A percentile compares a stretch with the other conserved stretches of the same genome.
Conservation (phyloP, 1,140 invertebrate species). For the Zaprionus vittiger region DNA sequence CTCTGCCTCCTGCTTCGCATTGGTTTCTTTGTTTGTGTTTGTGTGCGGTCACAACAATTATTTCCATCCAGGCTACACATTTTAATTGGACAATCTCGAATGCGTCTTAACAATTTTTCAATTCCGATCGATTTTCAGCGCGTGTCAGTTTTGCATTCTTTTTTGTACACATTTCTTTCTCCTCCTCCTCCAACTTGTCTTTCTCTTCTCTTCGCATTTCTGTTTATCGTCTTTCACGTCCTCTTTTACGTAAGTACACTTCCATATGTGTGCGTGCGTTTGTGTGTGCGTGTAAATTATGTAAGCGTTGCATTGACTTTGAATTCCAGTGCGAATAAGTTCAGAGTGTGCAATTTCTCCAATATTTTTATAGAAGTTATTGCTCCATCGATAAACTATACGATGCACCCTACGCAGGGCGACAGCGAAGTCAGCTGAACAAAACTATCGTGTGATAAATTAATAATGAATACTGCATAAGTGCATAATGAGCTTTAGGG, state of each 20-base stretch:
- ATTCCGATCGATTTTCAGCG: slow-evolving; percentile 37
- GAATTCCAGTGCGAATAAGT: slow-evolving; percentile 58
- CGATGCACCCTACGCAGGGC: slow-evolving; percentile 39
- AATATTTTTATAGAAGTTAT: slow-evolving; percentile 32
- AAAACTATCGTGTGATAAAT: not conserved
- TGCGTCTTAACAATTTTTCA: slow-evolving; percentile 24
- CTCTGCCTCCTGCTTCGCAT: slow-evolving; percentile 34
- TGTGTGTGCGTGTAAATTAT: slow-evolving; percentile 45
- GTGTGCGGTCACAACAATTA: slow-evolving; percentile 24
- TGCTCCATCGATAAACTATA: slow-evolving; percentile 4
- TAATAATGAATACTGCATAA: not conserved
- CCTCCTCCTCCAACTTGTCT: slow-evolving; percentile 16
- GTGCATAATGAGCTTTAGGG: not conserved
- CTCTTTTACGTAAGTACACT: slow-evolving; percentile 59
- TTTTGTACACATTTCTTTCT: not conserved
- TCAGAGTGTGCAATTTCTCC: slow-evolving; percentile 61
- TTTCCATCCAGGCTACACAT: slow-evolving; percentile 31
- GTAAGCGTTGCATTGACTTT: slow-evolving; percentile 78
- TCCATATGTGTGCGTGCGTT: not conserved
- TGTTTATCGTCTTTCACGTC: slow-evolving; percentile 41
- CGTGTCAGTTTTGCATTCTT: slow-evolving; percentile 36
- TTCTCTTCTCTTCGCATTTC: slow-evolving; percentile 25
- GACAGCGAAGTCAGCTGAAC: not conserved
- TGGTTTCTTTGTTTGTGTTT: slow-evolving; percentile 17
- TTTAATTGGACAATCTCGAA: slow-evolving; percentile 40